Evolutionary conservation across 2,888 invertebrate genomes (phyloP).

Genomic region (Trichacis sp.): DNA sequence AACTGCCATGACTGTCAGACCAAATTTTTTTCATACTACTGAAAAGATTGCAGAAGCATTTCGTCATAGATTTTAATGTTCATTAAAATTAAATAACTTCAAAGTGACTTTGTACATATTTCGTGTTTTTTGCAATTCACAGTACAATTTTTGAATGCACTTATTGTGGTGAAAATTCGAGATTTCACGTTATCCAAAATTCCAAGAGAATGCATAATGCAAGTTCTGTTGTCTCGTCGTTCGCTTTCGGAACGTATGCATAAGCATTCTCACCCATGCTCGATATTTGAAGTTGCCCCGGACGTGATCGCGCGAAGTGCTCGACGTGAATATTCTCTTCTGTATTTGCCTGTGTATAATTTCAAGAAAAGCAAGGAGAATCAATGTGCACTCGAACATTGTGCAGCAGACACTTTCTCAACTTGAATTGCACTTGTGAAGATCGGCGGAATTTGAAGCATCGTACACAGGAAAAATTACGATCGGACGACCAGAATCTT

Average conservation of each 20-base stretch:
- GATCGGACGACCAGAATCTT: too few relatives aligned
- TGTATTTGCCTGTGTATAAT: not conserved
- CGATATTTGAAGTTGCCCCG: not conserved
- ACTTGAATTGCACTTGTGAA: not conserved
- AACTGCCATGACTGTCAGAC: too few relatives aligned
- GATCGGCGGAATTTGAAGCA: not conserved
- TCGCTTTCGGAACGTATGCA: not conserved
- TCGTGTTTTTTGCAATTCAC: not conserved
- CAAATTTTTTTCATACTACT: too few relatives aligned
- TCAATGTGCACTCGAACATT: not conserved
- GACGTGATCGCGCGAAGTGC: not conserved
- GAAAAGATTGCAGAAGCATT: too few relatives aligned
- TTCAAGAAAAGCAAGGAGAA: not conserved
- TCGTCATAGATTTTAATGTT: too few relatives aligned
- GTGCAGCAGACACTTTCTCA: not conserved
- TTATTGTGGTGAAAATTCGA: not conserved
- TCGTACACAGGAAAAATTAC: too few relatives aligned
- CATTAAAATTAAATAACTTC: too few relatives aligned
- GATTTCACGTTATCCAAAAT: not conserved
- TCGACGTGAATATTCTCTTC: constrained; percentile 1
- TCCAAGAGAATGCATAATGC: constrained; percentile 1
- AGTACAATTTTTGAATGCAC: not conserved
- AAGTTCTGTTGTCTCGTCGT: not conserved
- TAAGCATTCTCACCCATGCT: constrained; percentile 3
- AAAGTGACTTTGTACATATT: not conserved